Conservation (phyloP, 2,797 vertebrate genomes). For the Poeciliopsis presidionis region DNA sequence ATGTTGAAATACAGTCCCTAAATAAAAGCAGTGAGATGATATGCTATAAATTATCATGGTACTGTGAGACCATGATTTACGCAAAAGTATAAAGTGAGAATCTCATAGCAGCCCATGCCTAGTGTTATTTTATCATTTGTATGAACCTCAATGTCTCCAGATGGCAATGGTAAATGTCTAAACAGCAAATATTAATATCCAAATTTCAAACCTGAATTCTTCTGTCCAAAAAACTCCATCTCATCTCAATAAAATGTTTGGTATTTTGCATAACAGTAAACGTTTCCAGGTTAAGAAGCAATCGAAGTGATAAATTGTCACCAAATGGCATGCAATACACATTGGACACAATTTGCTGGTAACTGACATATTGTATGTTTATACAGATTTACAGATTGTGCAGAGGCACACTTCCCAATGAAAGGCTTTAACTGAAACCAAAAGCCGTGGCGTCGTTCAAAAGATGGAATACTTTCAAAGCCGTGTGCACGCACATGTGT, state of each 20-base stretch:
- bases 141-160: neutral
- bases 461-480: slow-evolving; percentile 37
- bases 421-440: slow-evolving; percentile 33
- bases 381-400: neutral
- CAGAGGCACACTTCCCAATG: neutral
- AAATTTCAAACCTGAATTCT: neutral
- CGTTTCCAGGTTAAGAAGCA: neutral
- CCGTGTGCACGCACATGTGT: slow-evolving; percentile 15
- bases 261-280: neutral
- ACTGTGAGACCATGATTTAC: neutral
- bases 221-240: neutral
- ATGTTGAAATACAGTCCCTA: too few species aligned
- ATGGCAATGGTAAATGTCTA: neutral
- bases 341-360: neutral
- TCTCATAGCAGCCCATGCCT: neutral
- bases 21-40: neutral
- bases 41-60: neutral
- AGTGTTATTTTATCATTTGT: neutral
- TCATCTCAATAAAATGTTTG: neutral
- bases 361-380: neutral
- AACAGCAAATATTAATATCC: neutral
- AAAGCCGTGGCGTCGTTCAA: slow-evolving; percentile 36
- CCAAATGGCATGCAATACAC: neutral
- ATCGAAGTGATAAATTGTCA: slow-evolving; percentile 2
- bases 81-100: neutral